Conservation (phyloP, 2,113 vertebrate species). For the Pelecanoides urinatrix region DNA sequence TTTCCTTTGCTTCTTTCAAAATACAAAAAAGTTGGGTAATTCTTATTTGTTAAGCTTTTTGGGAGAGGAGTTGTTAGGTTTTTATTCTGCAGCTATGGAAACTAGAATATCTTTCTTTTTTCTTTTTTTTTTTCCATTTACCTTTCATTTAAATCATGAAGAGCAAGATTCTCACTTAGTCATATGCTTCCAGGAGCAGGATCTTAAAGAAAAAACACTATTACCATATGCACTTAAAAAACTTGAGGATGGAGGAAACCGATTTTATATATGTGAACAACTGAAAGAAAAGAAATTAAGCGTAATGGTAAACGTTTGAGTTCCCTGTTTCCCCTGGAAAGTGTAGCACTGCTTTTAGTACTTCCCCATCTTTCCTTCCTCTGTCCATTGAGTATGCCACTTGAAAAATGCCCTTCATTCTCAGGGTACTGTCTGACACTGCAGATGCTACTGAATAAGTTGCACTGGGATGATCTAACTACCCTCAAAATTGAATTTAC, state of each 20-base stretch:
- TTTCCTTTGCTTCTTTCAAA: background rate
- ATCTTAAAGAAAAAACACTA: background rate
- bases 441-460: background rate
- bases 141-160: slow-evolving; percentile 46
- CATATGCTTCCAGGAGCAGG: background rate
- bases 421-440: background rate
- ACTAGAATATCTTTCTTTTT: background rate
- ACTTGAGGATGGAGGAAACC: background rate
- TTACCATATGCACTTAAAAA: background rate
- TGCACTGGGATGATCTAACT: background rate
- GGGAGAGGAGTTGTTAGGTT: background rate
- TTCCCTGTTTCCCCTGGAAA: background rate
- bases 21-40: background rate
- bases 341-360: background rate
- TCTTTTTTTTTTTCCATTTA: background rate
- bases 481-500: background rate
- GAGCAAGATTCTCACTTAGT: slow-evolving; percentile 42
- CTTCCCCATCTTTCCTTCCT: background rate
- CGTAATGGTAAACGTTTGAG: background rate
- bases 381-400: background rate
- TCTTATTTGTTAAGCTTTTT: background rate
- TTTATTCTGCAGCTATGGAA: slow-evolving; percentile 45
- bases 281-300: background rate
- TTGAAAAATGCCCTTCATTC: background rate
- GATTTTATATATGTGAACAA: background rate